These are phyloP conservation scores for Rattus rattus DNA, from an alignment of 2,113 vertebrate genomes.

Conservation along the genomic window DNA sequence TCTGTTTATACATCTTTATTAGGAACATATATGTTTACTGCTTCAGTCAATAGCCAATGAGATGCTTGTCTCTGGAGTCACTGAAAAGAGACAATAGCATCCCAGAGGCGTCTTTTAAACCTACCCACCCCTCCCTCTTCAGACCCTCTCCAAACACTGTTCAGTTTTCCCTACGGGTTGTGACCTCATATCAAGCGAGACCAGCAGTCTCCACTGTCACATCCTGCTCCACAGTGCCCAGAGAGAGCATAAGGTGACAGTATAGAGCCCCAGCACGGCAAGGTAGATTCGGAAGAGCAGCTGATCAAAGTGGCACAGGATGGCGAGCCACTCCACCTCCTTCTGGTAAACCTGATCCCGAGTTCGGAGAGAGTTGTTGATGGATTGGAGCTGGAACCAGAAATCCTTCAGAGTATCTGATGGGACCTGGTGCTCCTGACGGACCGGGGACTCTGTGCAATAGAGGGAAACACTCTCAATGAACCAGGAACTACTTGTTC, in stretches of 20 bases:
- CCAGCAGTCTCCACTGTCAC: neutral
- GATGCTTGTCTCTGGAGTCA: neutral
- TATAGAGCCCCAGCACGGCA: conserved; percentile 85
- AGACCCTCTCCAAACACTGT: neutral
- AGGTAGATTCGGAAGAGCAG: conserved; percentile 90
- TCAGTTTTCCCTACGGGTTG: neutral
- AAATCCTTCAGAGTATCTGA: conserved; percentile 83
- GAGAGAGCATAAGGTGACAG: conserved; percentile 88
- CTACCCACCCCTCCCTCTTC: neutral
- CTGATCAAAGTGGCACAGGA: conserved; percentile 89
- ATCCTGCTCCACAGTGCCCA: conserved; percentile 89
- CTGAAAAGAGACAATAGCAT: neutral
- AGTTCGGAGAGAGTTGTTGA: conserved; percentile 85
- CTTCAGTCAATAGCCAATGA: neutral
- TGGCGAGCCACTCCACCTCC: conserved; percentile 87
- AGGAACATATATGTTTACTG: neutral
- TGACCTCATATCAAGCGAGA: neutral
- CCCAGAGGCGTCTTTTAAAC: neutral
- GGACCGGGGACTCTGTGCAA: neutral
- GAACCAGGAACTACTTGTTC: neutral
- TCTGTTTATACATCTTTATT: neutral
- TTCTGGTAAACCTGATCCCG: conserved; percentile 81
- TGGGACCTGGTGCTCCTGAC: conserved; percentile 20
- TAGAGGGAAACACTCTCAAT: neutral
- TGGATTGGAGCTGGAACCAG: conserved; percentile 87